Base-by-base conservation (phyloP, 2,113 vertebrate species). In the Silurus glanis region DNA sequence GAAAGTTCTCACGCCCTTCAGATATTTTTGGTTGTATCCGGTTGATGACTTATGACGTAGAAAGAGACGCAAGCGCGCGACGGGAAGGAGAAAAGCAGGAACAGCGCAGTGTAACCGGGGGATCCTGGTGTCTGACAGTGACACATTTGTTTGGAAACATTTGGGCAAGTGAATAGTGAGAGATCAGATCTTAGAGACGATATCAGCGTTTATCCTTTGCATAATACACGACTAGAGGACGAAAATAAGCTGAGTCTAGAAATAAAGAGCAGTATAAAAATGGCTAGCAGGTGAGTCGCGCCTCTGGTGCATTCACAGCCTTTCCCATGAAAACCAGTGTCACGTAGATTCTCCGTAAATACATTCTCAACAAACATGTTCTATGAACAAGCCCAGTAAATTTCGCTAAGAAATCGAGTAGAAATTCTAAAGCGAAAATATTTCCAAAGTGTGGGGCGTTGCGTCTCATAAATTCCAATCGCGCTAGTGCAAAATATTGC, bases 281-380 rank as follows among this genome's bases (percentile, higher is more conserved):
- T 88, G 53, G 74, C 85, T 6, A 83, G 91, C 94, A 95, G 94
- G 94, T 95, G 93, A 94, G 94, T 93, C 53, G 13, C 85, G 28
- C 55, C 83, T 86, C 83, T 74, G 85, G 86, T 76, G 64, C 84
- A 47, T 86, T 75, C 47, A 67, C 16, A 83, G 37, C 81, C 49
- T 47, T 59, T 82, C 37, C 17, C 25, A 49, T 19, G 8, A 61
- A 61, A 62, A 19, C 19, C n/a, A 45, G 13, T 23, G 59, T 55
- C 5, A 74, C 28, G 53, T 71, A 10, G 23, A 23, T 25, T 80
- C 10, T 66, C 49, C 47, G 37, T 25, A 45, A 17, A 55, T 17
- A 23, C 6, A 56, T 19, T 55, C 5, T 80, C 2, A 56, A 56
- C 5, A 12, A 64, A 5, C 4, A 28, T 7, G 12, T 12, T 45